These are phyloP conservation scores for Coilia nasus DNA, from an alignment of 2,797 vertebrate species.

Conservation along the genomic window DNA sequence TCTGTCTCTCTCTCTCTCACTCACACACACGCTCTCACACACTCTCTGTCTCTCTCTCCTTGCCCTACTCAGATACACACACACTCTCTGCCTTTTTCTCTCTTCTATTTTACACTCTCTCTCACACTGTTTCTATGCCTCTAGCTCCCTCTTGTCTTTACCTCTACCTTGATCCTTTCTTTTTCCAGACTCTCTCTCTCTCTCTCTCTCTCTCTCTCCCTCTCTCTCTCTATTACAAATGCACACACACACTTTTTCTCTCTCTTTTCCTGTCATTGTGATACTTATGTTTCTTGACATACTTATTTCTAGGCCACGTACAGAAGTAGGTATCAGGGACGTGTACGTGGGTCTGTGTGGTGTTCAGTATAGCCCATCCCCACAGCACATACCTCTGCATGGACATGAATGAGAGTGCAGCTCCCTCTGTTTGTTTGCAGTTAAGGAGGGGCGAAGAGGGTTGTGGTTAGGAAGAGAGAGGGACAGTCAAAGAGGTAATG, in stretches of 20 bases:
- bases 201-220: background rate
- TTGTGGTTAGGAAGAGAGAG: background rate
- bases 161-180: conserved; percentile 33
- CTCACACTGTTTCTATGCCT: background rate
- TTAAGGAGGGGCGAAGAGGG: background rate
- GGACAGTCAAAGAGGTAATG: background rate
- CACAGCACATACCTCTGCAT: background rate
- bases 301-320: background rate
- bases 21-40: background rate
- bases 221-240: background rate
- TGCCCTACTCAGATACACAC: background rate
- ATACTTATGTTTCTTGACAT: conserved; percentile 13
- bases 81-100: background rate
- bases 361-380: background rate
- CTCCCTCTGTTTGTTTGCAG: background rate
- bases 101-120: background rate
- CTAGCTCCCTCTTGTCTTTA: too few relatives aligned
- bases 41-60: conserved; percentile 7
- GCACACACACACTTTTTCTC: background rate
- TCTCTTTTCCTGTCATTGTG: background rate
- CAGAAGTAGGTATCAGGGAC: background rate
- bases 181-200: background rate
- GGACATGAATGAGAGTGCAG: background rate
- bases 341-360: background rate
- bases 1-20: background rate